Base-by-base conservation (phyloP, 2,888 invertebrate species). In the Coenonympha glycerion region DNA sequence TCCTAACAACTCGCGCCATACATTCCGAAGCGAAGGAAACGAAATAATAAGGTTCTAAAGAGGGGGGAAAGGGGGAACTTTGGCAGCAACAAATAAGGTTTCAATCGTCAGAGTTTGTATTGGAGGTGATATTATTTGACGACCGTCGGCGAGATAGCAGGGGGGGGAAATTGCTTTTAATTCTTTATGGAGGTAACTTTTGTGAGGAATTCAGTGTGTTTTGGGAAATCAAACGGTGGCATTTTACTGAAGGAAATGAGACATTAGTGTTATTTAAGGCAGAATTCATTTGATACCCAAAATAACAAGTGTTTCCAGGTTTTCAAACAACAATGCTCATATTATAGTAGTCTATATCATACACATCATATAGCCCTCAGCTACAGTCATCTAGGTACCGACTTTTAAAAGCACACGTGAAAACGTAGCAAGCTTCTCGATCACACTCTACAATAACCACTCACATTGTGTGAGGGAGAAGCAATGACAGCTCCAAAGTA, bases 71-170 rank as follows among this genome's bases (percentile, higher is more conserved):
- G 37, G 13, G 13, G 21, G 8, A 6, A 1, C 37, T 13, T 5
- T 24, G 22, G 9, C 24, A 39, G 15, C 39, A 39, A 24, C 22
- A 39, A 39, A 39, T 24, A 39, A 39, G 24, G 39, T 39, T 39
- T 39, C 39, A 39, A 39, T 39, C 24, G 39, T 15, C 24, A 9
- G 39, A 39, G 39, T 39, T 39, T 24, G 24, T 39, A 39, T 39
- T 39, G 39, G 15, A 39, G 39, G 39, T 39, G 39, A 39, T 39
- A 24, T 39, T 24, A 39, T 39, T 39, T 24, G 39, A 39, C 15
- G 39, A 39, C 24, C 24, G 39, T 15, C 15, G 39, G 39, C 6
- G 22, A 24, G n/a, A 22, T 21, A 5, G 18, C 19, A n/a, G 22
- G 15, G 16, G 6, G 13, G 21, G 13, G 37, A 15, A 22, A 39